Percentiles rank a stretch among this genome's conserved stretches.
Conservation (phyloP, 2,888 invertebrate species). For the Eristalinus sepulchralis region DNA sequence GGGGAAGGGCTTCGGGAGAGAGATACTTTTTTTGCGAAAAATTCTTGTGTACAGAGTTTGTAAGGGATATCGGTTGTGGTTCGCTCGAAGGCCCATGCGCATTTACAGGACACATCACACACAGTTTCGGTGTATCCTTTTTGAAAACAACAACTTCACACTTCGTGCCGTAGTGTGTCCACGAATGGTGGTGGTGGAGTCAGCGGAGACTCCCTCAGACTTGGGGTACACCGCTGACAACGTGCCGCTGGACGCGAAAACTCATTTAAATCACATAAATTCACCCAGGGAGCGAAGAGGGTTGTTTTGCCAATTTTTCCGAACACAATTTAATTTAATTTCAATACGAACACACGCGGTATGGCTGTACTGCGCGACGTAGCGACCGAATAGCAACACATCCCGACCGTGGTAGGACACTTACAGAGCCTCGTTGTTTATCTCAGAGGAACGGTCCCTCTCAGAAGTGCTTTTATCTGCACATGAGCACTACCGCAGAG, state of each 20-base stretch:
- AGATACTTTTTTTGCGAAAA: constrained; percentile 11
- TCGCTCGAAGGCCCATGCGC: constrained; percentile 49
- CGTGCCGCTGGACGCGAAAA: neutral
- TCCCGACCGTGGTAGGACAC: constrained; percentile 50
- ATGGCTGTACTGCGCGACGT: neutral
- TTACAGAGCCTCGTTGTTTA: constrained; percentile 43
- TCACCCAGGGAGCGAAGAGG: neutral
- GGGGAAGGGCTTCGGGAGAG: neutral
- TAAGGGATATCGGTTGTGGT: constrained; percentile 41
- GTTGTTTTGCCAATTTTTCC: neutral
- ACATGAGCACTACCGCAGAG: constrained; percentile 52
- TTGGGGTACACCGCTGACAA: neutral
- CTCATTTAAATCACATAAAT: neutral
- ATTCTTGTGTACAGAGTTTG: constrained; percentile 43
- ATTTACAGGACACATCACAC: constrained; percentile 38
- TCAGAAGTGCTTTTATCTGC: constrained; percentile 55
- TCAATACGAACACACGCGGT: neutral
- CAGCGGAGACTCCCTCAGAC: neutral
- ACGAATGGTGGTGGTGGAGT: neutral
- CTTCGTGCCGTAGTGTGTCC: neutral
- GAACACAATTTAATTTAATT: constrained; percentile 11
- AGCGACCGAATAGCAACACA: constrained; percentile 53
- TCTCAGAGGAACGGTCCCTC: constrained; percentile 30
- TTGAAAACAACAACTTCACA: constrained; percentile 39
- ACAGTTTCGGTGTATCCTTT: constrained; percentile 57